Evolutionary conservation across 2,113 vertebrate genomes (phyloP).

Genomic region (Perca schrenkii): DNA sequence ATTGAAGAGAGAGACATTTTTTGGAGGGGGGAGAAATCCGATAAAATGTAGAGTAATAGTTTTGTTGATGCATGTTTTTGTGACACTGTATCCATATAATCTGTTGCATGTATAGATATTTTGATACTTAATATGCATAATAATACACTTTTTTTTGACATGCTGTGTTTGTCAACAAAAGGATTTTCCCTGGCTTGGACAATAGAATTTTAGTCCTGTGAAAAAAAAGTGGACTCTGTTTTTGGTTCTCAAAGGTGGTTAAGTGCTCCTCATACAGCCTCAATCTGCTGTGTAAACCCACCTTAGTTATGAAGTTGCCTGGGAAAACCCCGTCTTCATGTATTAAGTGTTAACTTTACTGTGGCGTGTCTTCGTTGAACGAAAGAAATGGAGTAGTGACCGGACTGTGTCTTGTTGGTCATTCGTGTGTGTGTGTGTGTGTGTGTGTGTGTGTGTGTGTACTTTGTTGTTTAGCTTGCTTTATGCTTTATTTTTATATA

Average conservation of each 20-base stretch:
- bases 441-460: slow-evolving; percentile 6
- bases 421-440: slow-evolving; percentile 1
- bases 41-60: slow-evolving; percentile 11
- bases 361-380: background rate
- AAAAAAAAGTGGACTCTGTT: background rate
- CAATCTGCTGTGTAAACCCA: background rate
- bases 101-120: slow-evolving; percentile 8
- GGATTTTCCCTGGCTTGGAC: slow-evolving; percentile 49
- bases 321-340: slow-evolving; percentile 45
- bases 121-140: background rate
- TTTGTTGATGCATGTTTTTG: slow-evolving; percentile 28
- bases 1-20: too few relatives aligned
- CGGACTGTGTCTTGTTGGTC: background rate
- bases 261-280: slow-evolving; percentile 2
- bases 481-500: slow-evolving; percentile 6
- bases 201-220: slow-evolving; percentile 4
- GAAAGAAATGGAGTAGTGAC: background rate
- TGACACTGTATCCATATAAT: background rate
- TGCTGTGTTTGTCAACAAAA: slow-evolving; percentile 24
- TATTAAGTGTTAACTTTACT: background rate
- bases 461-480: background rate
- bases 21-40: too few relatives aligned
- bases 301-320: slow-evolving; percentile 10
- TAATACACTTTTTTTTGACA: background rate
- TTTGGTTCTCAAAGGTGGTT: background rate